Evolutionary conservation across 2,797 vertebrate genomes (phyloP).

Genomic region (Tapirus indicus): DNA sequence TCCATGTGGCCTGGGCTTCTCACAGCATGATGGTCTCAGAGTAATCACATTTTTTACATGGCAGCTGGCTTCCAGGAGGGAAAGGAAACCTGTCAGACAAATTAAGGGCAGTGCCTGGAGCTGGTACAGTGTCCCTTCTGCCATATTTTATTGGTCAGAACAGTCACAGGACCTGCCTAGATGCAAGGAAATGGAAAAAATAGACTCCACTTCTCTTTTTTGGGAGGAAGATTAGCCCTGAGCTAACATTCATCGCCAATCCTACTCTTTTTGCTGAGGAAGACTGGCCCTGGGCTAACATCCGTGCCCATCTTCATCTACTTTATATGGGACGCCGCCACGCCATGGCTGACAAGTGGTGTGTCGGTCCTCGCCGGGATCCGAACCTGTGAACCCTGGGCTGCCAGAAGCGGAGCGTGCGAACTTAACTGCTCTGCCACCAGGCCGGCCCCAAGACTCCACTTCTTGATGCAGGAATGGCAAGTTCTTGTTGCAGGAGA

Average conservation of each 20-base stretch:
- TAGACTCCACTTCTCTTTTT: not conserved
- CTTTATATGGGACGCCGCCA: no score
- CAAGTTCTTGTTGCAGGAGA: not conserved
- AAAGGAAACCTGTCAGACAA: slow-evolving; percentile 6
- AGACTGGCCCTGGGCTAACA: no score
- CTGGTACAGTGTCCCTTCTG: not conserved
- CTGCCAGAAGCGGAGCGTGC: no score
- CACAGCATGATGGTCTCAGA: not conserved
- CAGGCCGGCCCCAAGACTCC: not conserved
- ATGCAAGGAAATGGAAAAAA: not conserved
- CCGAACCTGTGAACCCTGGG: no score
- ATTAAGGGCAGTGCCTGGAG: not conserved
- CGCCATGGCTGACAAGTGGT: no score
- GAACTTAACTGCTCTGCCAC: no score
- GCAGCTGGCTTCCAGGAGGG: not conserved
- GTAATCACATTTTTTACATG: not conserved
- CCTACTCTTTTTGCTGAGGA: no score
- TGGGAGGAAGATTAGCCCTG: no score
- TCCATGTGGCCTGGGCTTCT: not conserved
- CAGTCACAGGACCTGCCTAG: not conserved
- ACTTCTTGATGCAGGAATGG: not conserved
- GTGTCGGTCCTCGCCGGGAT: no score
- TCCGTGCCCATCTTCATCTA: no score
- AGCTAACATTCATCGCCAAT: no score
- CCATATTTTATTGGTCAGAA: slow-evolving; percentile 39